These are phyloP conservation scores for Tipula unca DNA, from an alignment of 2,888 invertebrate genomes.

Conservation along the genomic window DNA sequence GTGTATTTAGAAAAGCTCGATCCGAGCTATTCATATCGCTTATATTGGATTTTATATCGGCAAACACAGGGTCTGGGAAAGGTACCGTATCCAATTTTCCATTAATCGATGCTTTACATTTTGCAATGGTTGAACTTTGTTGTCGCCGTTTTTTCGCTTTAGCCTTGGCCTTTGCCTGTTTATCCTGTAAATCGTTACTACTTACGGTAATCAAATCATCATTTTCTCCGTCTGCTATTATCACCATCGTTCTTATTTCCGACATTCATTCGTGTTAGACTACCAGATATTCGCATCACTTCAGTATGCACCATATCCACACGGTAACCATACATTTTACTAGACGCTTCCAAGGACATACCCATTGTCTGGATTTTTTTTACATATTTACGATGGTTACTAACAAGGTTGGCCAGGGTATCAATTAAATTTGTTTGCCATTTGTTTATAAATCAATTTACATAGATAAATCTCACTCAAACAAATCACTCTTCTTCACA, in stretches of 20 bases:
- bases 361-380: slow-evolving; percentile 72
- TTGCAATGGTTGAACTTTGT: slow-evolving; percentile 37
- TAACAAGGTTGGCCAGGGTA: slow-evolving; percentile 68
- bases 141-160: slow-evolving; percentile 32
- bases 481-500: no score
- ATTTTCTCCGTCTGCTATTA: neutral
- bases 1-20: slow-evolving; percentile 50
- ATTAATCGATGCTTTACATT: slow-evolving; percentile 39
- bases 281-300: slow-evolving; percentile 67
- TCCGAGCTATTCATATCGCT: slow-evolving; percentile 55
- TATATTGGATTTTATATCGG: slow-evolving; percentile 49
- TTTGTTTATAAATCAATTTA: slow-evolving; percentile 44
- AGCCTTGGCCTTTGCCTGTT: slow-evolving; percentile 25
- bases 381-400: slow-evolving; percentile 59
- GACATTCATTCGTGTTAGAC: slow-evolving; percentile 38
- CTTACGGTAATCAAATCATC: neutral
- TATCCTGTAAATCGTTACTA: slow-evolving; percentile 26
- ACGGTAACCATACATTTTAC: slow-evolving; percentile 77
- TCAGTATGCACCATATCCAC: slow-evolving; percentile 80
- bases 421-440: slow-evolving; percentile 83
- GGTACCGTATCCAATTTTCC: slow-evolving; percentile 39
- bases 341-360: slow-evolving; percentile 77
- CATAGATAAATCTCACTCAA: neutral
- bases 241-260: neutral
- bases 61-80: slow-evolving; percentile 51